Evolutionary conservation across 2,888 invertebrate species (phyloP), one percentile per base, ranked within the genome.

Genomic region (Zeuzera pyrina): DNA sequence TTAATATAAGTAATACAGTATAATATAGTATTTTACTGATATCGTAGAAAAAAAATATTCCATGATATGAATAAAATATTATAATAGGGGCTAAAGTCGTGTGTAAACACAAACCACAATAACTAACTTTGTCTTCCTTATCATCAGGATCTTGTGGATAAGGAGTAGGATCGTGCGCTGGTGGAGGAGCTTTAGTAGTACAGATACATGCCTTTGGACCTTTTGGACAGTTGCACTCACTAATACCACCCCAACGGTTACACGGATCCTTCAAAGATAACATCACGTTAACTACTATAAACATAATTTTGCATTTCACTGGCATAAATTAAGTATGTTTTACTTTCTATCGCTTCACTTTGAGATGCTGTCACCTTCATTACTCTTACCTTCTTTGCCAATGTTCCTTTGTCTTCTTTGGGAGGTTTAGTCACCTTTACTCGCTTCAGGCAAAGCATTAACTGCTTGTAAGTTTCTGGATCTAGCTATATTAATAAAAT

Each of bases 231-330:
- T 78, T 52, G 37, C 81, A 81, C 40, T 79, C 79, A 3, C 36
- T 54, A 0, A 47, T 35, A 2, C 58, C 63, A 1, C 59, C 62
- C 78, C 78, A 81, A 10, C 65, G 71, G 1, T 30, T 41, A 39
- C 79, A 81, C 1, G 76, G 54, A 0, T 60, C 61, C 79, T 79
- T n/a, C n/a, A n/a, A n/a, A n/a, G n/a, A n/a, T n/a, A n/a, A n/a
- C n/a, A n/a, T n/a, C n/a, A n/a, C n/a, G n/a, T n/a, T n/a, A n/a
- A n/a, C n/a, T n/a, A n/a, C n/a, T n/a, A n/a, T n/a, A n/a, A n/a
- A n/a, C n/a, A n/a, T n/a, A n/a, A n/a, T n/a, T n/a, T n/a, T n/a
- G n/a, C n/a, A n/a, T n/a, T n/a, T n/a, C n/a, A n/a, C n/a, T n/a
- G n/a, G n/a, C n/a, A n/a, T n/a, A n/a, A n/a, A n/a, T n/a, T n/a